Evolutionary conservation across 2,113 vertebrate genomes (phyloP), one percentile per base, ranked within the genome.

Genomic region (Chaetodon trifascialis): DNA sequence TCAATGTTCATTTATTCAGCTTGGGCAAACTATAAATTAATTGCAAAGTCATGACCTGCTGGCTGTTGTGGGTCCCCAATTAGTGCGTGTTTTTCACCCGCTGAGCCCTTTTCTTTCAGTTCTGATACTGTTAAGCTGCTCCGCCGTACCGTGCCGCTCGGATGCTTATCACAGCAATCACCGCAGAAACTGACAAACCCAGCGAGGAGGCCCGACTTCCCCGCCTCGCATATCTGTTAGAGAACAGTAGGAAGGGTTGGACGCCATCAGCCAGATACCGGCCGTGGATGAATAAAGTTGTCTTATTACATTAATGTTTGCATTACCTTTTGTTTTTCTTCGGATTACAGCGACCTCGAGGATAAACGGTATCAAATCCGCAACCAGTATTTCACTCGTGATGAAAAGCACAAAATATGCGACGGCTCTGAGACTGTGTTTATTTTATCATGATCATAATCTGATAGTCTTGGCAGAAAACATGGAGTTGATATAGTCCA

Each of bases 1-100:
- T 90, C 83, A 25, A 59, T 83, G 84, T 80, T 92, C 79, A 86
- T 83, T 89, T 90, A 77, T 90, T 85, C 83, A 82, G 58, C 84
- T 69, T 9, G 69, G 79, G 69, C 46, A 87, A 87, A 82, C 88
- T 85, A 64, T 80, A 73, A 83, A 89, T 89, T 82, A 93, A 92
- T 88, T 87, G 86, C 76, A 76, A 75, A 86, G 84, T 80, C 76
- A 25, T 84, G 86, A 91, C 88, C 91, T 76, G 54, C 74, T 59
- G 52, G 70, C 81, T 82, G 40, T 62, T 86, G 68, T 23, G 34
- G 78, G 66, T 75, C 67, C 73, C 88, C 73, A 89, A 88, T 92
- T 90, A 92, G 87, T 79, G 58, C 0, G 19, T 80, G 71, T 64
- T 88, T 81, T 87, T 84, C 64, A 58, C 56, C 85, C 60, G 12